Evolutionary conservation across 2,797 vertebrate species (phyloP).

Genomic region (Nasua narica): DNA sequence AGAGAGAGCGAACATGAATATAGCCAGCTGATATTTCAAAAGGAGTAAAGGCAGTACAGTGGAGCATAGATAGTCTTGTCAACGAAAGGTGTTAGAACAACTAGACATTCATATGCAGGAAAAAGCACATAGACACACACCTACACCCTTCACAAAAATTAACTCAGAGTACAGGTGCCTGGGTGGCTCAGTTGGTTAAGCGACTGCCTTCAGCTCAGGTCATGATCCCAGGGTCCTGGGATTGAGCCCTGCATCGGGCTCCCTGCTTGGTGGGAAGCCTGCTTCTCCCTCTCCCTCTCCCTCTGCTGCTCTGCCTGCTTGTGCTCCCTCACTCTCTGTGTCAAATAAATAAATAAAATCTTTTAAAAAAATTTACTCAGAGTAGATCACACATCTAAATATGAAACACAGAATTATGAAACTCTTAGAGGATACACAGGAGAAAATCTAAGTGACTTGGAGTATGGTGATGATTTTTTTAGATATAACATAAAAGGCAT

Average conservation of each 20-base stretch:
- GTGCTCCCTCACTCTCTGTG: too few species aligned
- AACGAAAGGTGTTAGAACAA: neutral
- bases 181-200: too few species aligned
- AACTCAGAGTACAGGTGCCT: neutral
- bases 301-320: too few species aligned
- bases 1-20: neutral
- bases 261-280: too few species aligned
- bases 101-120: neutral
- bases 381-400: neutral
- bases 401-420: neutral
- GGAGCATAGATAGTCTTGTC: neutral
- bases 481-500: neutral
- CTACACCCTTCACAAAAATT: neutral
- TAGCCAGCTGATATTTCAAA: neutral
- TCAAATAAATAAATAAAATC: too few species aligned
- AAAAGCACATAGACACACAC: neutral
- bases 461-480: neutral
- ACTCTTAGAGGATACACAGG: neutral
- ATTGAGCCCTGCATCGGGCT: too few species aligned
- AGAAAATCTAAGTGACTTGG: neutral
- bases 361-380: neutral
- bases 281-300: too few species aligned
- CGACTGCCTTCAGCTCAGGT: too few species aligned
- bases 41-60: neutral
- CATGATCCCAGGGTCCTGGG: too few species aligned